Base-by-base conservation (phyloP, 1,140 invertebrate genomes). In the Linepithema humile region DNA sequence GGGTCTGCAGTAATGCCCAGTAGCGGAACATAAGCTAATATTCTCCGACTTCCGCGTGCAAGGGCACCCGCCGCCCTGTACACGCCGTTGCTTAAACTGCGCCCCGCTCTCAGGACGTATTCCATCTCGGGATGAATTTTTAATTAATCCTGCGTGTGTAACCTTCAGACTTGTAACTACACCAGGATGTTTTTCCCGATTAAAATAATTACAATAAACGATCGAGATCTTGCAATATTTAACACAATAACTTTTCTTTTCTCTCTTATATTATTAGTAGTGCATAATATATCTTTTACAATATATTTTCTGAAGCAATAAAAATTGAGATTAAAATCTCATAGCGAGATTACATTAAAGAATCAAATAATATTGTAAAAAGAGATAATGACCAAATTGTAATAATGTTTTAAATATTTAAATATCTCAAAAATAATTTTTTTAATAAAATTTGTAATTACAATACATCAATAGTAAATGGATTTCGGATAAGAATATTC, bases 21-120 rank as follows among this genome's bases (percentile, higher is more conserved):
- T 74, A 94, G 88, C 20, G 93, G 94, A 17, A 94, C 89, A 40
- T 91, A 89, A 26, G 93, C 88, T 60, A 94, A 85, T 89, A 94
- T 88, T 77, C 90, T 88, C 9, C 93, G 90, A 9, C 92, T 90
- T 48, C 93, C 94, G 3, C 92, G 90, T 32, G 90, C 90, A 38
- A 94, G 88, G 23, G 91, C 87, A 77, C 93, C 89, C n/a, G 91
- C 92, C 35, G 90, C 91, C 43, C 92, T 88, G 87, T 85, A 94
- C 50, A 94, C 87, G 64, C 93, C 93, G 78, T 85, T 90, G 75
- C 92, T 77, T 74, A 94, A 82, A 69, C 89, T 91, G 87, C 93
- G 92, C 62, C 93, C 92, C 83, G 92, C 92, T 86, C 91, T 93
- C 84, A 92, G 85, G 83, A 94, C 87, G 29, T 93, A 92, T 85